phyloP scores from a whole-genome alignment of 2,888 invertebrate species.

The Eupithecia pulchellata region DNA sequence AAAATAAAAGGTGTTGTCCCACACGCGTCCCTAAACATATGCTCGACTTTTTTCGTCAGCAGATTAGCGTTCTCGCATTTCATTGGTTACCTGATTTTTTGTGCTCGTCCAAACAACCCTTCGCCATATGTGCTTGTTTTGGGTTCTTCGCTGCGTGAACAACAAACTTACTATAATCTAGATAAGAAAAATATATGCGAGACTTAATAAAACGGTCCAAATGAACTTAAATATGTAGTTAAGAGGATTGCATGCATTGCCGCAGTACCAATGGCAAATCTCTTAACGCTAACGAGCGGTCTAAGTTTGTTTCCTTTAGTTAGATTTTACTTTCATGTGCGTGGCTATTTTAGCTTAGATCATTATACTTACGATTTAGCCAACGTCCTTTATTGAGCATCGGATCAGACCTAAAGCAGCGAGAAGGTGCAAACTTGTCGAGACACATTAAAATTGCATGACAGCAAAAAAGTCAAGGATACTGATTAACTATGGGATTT shows the following conservation, averaged over 20 bases:
- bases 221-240: background rate
- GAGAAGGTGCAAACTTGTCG: constrained; percentile 38
- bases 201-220: background rate
- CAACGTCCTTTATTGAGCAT: constrained; percentile 16
- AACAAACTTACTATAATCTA: background rate
- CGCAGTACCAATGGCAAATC: background rate
- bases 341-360: background rate
- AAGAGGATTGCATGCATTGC: background rate
- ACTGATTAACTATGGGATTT: constrained; percentile 53
- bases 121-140: constrained; percentile 54
- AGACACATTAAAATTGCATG: constrained; percentile 50
- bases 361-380: constrained; percentile 2
- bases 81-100: constrained; percentile 69
- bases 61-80: constrained; percentile 57
- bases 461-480: constrained; percentile 35
- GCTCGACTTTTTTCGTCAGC: constrained; percentile 45
- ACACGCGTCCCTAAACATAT: constrained; percentile 44
- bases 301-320: background rate
- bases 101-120: constrained; percentile 42
- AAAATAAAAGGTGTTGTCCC: constrained; percentile 37
- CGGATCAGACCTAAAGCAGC: constrained; percentile 25
- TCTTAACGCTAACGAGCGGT: constrained; percentile 4
- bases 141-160: constrained; percentile 17
- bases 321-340: background rate
- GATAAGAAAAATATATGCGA: background rate